Evolutionary conservation across 1,140 invertebrate species (phyloP).

Genomic region (Chlorops oryzae): DNA sequence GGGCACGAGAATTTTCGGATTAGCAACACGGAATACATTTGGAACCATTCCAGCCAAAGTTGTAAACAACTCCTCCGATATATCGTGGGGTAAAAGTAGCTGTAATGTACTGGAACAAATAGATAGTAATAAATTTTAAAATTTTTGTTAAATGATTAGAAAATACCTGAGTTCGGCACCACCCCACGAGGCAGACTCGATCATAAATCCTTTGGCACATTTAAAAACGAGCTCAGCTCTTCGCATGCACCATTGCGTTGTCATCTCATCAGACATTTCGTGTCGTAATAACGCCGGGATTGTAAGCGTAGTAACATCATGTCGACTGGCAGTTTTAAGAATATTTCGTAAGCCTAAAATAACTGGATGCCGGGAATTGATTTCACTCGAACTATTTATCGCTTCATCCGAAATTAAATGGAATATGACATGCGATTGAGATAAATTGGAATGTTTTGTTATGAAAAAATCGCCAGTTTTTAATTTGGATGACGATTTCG

Average conservation of each 20-base stretch:
- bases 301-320: slow-evolving; percentile 88
- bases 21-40: slow-evolving; percentile 83
- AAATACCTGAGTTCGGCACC: slow-evolving; percentile 86
- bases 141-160: no score
- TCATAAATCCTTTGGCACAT: slow-evolving; percentile 99
- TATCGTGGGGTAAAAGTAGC: slow-evolving; percentile 61
- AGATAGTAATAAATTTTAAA: no score
- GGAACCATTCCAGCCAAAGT: slow-evolving; percentile 81
- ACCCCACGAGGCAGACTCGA: slow-evolving; percentile 91
- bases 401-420: slow-evolving; percentile 85
- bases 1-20: slow-evolving; percentile 61
- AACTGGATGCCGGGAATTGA: slow-evolving; percentile 92
- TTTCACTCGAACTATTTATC: slow-evolving; percentile 64
- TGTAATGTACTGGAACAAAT: slow-evolving; percentile 37
- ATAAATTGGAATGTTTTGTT: slow-evolving; percentile 91
- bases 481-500: slow-evolving; percentile 50
- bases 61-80: slow-evolving; percentile 79
- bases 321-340: slow-evolving; percentile 85
- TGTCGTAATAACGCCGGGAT: slow-evolving; percentile 88
- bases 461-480: slow-evolving; percentile 90
- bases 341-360: slow-evolving; percentile 93
- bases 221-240: slow-evolving; percentile 95
- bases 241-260: slow-evolving; percentile 90
- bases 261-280: slow-evolving; percentile 97
- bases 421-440: slow-evolving; percentile 90